Base-by-base conservation (phyloP, 2,797 vertebrate genomes). In the Danio kyathit region DNA sequence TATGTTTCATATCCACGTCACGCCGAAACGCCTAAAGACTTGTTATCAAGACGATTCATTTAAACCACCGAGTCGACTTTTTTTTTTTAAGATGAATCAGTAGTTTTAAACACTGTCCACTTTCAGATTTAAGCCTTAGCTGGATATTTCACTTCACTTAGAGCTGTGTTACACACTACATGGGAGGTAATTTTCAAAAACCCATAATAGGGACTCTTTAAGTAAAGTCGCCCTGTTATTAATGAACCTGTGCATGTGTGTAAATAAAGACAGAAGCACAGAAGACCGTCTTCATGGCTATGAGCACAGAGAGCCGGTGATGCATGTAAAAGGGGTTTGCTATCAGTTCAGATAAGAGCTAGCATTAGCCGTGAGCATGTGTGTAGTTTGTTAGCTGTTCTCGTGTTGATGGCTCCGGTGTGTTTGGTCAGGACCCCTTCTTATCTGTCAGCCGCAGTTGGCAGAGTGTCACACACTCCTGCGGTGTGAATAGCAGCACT, bases 391-490 rank as follows among this genome's bases (percentile, higher is more conserved):
- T 82, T 83, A 77, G 82, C 86, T 19, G 81, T 85, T 83, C 59
- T 82, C 79, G 57, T 83, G 84, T 80, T 77, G 86, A 89, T 89
- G 87, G 84, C 61, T 12, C 8, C 81, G 80, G 44, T 52, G 17
- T 83, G 56, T 82, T 52, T 81, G 85, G 81, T 69, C 81, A 41
- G 81, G 90, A 84, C 83, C 73, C 61, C 59, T 82, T 66, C 86
- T 89, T 93, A 93, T 92, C 92, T 90, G 75, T 82, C 73, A 75
- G 84, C 40, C 85, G 79, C 91, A 92, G 85, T 89, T 88, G 91
- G 76, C 82, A 73, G 77, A 80, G 78, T 82, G 48, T 84, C 73
- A 51, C 74, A 74, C 59, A 65, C 64, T 21, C 59, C 64, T 73
- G 79, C 8, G n/a, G 70, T 81, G 82, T 80, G 76, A 88, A 86